phyloP scores from a whole-genome alignment of 2,113 vertebrate species.

The Junco hyemalis region DNA sequence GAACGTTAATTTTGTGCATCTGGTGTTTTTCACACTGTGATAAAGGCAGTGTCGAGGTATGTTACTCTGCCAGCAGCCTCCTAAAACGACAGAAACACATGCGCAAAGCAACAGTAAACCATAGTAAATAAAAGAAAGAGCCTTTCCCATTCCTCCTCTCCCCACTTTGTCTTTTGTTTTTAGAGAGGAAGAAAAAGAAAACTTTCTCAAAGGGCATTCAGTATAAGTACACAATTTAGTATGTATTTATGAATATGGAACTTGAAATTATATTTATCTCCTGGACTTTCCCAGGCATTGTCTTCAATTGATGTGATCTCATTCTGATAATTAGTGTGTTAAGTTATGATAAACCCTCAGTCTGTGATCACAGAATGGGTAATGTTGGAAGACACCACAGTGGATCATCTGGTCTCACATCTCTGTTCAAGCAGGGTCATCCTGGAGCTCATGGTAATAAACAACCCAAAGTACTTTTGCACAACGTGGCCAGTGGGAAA shows the following conservation, averaged over 20 bases:
- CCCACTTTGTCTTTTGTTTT: not conserved
- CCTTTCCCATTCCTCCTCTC: not conserved
- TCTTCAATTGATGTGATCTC: not conserved
- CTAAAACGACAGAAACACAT: conserved; percentile 37
- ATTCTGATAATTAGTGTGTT: not conserved
- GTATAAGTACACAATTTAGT: not conserved
- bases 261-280: not conserved
- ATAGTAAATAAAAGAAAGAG: not conserved
- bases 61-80: not conserved
- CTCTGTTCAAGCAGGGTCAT: not conserved
- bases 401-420: not conserved
- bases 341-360: not conserved
- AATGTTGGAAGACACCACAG: not conserved
- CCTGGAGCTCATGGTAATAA: not conserved
- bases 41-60: conserved; percentile 23
- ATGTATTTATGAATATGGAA: not conserved
- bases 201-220: not conserved
- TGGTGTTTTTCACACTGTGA: conserved; percentile 70
- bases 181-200: not conserved
- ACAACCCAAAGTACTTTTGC: not conserved
- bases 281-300: not conserved
- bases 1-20: conserved; percentile 75
- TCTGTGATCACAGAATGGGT: not conserved
- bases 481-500: not conserved
- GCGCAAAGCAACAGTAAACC: not conserved